Evolutionary conservation across 1,140 invertebrate species (phyloP).

Genomic region (Triops cancriformis): DNA sequence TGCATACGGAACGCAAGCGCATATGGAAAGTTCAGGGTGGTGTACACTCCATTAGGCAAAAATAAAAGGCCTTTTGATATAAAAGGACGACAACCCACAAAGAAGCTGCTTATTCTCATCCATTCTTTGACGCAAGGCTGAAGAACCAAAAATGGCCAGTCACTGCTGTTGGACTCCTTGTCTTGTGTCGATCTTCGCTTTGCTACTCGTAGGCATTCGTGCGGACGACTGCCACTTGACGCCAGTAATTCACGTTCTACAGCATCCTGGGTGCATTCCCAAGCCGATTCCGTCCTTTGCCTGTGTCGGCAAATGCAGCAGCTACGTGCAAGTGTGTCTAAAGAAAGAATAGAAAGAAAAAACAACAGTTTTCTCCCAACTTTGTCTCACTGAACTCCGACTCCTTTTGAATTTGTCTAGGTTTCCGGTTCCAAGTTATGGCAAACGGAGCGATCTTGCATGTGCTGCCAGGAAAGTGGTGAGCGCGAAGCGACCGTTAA

Average conservation of each 20-base stretch:
- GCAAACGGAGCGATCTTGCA: constrained; percentile 90
- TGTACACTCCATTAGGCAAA: neutral
- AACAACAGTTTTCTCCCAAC: neutral
- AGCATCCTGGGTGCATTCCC: constrained; percentile 82
- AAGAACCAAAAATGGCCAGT: neutral
- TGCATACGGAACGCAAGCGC: neutral
- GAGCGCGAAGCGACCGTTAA: constrained; percentile 81
- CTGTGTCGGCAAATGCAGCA: constrained; percentile 79
- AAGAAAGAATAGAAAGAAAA: constrained; percentile 26
- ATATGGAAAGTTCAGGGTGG: neutral
- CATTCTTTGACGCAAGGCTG: neutral
- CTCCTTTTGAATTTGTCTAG: constrained; percentile 41
- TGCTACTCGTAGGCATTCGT: neutral
- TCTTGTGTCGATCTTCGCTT: neutral
- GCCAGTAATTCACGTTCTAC: constrained; percentile 81
- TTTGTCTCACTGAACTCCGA: constrained; percentile 11
- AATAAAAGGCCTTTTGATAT: neutral
- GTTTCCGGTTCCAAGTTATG: constrained; percentile 92
- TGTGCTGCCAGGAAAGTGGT: constrained; percentile 89
- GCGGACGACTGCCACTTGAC: constrained; percentile 81
- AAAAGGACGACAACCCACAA: neutral
- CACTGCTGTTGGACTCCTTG: neutral
- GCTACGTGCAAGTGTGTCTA: constrained; percentile 72
- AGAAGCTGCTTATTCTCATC: neutral
- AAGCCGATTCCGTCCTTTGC: constrained; percentile 89